A percentile compares a stretch with the other conserved stretches of the same genome.
These are phyloP conservation scores for Theropithecus gelada DNA, from an alignment of 2,113 vertebrate genomes.

Conservation along the genomic window DNA sequence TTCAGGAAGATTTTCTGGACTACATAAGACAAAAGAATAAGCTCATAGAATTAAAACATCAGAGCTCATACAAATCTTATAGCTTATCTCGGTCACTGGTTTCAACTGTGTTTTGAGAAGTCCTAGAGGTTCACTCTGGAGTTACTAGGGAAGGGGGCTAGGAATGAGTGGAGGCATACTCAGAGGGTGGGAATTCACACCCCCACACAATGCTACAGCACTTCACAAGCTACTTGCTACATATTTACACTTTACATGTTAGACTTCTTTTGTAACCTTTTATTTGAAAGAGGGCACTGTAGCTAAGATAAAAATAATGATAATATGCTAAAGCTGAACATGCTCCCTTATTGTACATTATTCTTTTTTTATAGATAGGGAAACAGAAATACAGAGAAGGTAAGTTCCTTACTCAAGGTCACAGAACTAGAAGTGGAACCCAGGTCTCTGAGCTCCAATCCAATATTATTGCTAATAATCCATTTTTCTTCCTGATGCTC, in stretches of 20 bases:
- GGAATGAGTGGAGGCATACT: neutral
- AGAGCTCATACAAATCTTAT: neutral
- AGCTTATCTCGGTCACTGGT: neutral
- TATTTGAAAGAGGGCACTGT: neutral
- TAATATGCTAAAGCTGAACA: neutral
- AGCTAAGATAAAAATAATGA: neutral
- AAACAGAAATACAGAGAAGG: neutral
- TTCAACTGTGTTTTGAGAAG: neutral
- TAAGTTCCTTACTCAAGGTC: neutral
- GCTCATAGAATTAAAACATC: neutral
- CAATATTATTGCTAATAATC: neutral
- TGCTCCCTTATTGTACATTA: neutral
- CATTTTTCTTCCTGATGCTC: neutral
- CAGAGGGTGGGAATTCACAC: neutral
- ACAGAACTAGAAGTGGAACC: neutral
- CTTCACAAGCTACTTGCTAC: neutral
- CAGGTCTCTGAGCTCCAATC: neutral
- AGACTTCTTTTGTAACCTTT: neutral
- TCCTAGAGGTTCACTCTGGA: neutral
- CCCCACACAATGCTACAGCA: neutral
- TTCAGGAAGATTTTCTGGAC: neutral
- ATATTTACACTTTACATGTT: neutral
- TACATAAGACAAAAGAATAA: neutral
- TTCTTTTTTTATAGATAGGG: neutral
- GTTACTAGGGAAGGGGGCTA: neutral